phyloP scores from a whole-genome alignment of 2,113 vertebrate species.

The Narcine bancroftii region DNA sequence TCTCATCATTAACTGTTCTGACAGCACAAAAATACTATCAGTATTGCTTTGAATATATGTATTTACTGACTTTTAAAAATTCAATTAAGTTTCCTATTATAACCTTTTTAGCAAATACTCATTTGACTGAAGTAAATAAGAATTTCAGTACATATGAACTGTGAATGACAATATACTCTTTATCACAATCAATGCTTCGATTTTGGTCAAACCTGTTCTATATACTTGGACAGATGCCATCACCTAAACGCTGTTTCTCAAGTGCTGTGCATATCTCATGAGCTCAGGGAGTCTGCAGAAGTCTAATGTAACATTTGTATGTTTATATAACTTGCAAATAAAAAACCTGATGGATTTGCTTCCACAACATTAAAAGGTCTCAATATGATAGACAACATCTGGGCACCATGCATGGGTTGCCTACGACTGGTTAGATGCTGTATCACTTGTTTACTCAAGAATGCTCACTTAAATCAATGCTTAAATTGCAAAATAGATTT shows the following conservation, averaged over 20 bases:
- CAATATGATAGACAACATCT: neutral
- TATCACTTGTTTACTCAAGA: neutral
- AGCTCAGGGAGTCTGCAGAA: neutral
- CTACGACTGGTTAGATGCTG: neutral
- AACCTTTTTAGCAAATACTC: no score
- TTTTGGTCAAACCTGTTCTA: neutral
- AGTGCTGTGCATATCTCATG: neutral
- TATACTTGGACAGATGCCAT: neutral
- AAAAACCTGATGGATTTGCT: neutral
- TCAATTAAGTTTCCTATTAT: no score
- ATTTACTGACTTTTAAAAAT: no score
- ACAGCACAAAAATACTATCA: no score
- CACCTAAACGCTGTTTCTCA: neutral
- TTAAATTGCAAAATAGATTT: no score
- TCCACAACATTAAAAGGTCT: neutral
- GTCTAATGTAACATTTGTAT: neutral
- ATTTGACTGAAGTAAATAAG: no score
- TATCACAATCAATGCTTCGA: no score
- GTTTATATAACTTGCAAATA: neutral
- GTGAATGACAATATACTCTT: no score
- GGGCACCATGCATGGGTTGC: neutral
- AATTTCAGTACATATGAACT: no score
- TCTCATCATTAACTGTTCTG: no score
- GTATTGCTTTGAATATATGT: no score
- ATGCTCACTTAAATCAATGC: neutral